Conservation (phyloP, 2,888 invertebrate genomes). For the Xestia c-nigrum region DNA sequence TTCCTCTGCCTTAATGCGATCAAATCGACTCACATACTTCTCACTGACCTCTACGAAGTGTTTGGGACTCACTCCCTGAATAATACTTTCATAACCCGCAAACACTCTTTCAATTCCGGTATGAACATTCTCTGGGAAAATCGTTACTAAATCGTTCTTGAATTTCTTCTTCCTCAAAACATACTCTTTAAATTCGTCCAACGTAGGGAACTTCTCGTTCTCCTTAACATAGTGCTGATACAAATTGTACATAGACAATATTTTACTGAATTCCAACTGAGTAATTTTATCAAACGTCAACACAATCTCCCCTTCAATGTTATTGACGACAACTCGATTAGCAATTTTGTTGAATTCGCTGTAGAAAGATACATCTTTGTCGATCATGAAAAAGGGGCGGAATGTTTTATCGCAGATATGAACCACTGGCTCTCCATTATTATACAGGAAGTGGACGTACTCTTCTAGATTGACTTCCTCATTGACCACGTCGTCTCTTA, state of each 20-base stretch:
- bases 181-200: constrained; percentile 22
- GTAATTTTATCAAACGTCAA: constrained; percentile 23
- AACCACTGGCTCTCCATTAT: too few species aligned
- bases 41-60: neutral
- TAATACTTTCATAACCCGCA: constrained; percentile 7
- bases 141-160: constrained; percentile 28
- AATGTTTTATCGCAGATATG: too few species aligned
- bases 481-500: constrained; percentile 15
- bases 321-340: constrained; percentile 17
- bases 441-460: constrained; percentile 33
- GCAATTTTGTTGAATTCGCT: constrained; percentile 9
- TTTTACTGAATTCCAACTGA: constrained; percentile 32
- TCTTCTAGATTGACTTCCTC: constrained; percentile 38
- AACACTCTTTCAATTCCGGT: constrained; percentile 4
- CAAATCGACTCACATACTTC: constrained; percentile 7
- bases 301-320: constrained; percentile 7
- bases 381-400: too few species aligned
- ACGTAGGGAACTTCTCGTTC: constrained; percentile 19
- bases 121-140: constrained; percentile 19
- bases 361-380: too few species aligned
- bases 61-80: neutral
- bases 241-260: constrained; percentile 28
- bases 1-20: constrained; percentile 21
- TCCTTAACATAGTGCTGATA: constrained; percentile 26
- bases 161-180: constrained; percentile 32